Base-by-base conservation (phyloP, 2,888 invertebrate genomes). In the Cynaeus angustus region DNA sequence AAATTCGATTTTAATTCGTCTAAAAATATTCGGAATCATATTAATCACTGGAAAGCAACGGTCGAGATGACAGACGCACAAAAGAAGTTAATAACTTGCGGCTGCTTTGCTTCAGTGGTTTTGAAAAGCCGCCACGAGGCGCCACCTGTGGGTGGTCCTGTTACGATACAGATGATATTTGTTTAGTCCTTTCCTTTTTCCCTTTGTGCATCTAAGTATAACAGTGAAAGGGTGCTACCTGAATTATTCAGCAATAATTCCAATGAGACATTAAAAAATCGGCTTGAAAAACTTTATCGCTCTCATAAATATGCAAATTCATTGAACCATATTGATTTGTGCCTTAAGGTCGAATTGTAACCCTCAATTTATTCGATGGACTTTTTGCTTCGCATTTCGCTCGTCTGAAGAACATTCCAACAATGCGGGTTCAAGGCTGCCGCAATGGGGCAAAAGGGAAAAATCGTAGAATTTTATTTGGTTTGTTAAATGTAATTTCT, bases 31-130 rank as follows among this genome's bases (percentile, higher is more conserved):
- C 73, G 72, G 61, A 75, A 77, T 75, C 70, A 73, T 77, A 78
- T 79, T 79, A 79, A 78, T 79, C 78, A 78, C 65, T 16, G 71
- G 68, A 66, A 68, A 64, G 72, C 71, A 71, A 70, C 71, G 72
- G 71, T 69, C 70, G 75, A 69, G 76, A 76, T 77, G 78, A 78
- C 78, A 77, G 76, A 74, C 71, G 70, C 71, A 79, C 79, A 79
- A 79, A 79, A 79, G 79, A 78, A 79, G 79, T 79, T 78, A 79
- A 79, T 79, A 77, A 77, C 74, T 74, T 75, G 76, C 75, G 74
- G 75, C 50, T 58, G 75, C 72, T 76, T 73, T 75, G 76, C 68
- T 72, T 75, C 72, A 48, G 64, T 66, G 73, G 71, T 71, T 73
- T 70, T 71, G 59, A 66, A 66, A 72, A 65, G 70, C 72, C 72